Evolutionary conservation across 2,113 vertebrate genomes (phyloP).

Genomic region (Ibidorhyncha struthersii): DNA sequence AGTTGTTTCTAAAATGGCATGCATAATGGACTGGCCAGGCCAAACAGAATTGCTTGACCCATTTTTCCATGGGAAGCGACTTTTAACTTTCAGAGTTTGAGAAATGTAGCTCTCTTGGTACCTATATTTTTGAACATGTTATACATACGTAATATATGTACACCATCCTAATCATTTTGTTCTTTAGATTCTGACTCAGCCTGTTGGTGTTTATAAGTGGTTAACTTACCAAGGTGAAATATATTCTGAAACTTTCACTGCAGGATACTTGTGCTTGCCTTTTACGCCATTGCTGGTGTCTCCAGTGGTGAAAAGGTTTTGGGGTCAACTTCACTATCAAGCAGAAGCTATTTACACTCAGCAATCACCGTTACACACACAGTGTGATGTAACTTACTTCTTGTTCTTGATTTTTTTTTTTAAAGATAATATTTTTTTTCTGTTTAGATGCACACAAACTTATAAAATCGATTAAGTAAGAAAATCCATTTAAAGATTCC

Average conservation of each 20-base stretch:
- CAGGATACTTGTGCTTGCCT: background rate
- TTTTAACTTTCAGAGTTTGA: background rate
- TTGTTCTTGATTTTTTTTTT: background rate
- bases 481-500: background rate
- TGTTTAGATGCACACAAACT: background rate
- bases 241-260: background rate
- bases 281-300: background rate
- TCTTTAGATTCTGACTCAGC: background rate
- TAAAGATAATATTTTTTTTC: background rate
- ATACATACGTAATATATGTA: background rate
- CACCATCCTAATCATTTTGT: background rate
- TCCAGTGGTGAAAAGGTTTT: background rate
- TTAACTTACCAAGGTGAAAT: background rate
- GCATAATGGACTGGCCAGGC: background rate
- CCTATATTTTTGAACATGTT: background rate
- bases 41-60: background rate
- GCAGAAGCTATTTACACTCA: background rate
- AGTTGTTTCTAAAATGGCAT: background rate
- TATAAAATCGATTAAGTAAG: background rate
- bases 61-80: background rate
- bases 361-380: background rate
- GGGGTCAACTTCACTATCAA: background rate
- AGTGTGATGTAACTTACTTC: background rate
- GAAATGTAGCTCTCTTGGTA: background rate
- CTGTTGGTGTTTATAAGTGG: background rate